Evolutionary conservation across 2,888 invertebrate species (phyloP), one percentile per base, ranked within the genome.

Genomic region (Diaphora mendica): DNA sequence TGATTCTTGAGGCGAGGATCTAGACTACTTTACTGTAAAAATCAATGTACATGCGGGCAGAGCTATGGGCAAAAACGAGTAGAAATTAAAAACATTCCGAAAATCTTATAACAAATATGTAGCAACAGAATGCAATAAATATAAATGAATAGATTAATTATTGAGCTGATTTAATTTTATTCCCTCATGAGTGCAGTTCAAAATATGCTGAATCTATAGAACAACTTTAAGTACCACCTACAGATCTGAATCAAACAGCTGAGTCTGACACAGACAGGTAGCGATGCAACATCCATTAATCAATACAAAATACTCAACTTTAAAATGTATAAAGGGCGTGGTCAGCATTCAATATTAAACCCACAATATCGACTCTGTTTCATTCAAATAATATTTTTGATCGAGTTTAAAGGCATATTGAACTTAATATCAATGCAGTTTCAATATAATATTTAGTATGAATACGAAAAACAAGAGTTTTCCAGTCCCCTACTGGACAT

Each of bases 401-500:
- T 72, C 44, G 67, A 35, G n/a, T 74, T 64, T 48, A 64, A 67
- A 66, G 64, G 64, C 67, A 72, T 72, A 39, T 70, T 66, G 39
- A 44, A 65, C 7, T 69, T 74, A 78, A 75, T 72, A 76, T 78
- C 64, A 75, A 64, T 30, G 65, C 70, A 77, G 69, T 33, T 75
- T 72, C 70, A 74, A 68, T 72, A 75, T 76, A 79, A 66, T 65
- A 64, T 73, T 75, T 68, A 51, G 65, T 39, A 74, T 75, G 59
- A 77, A 79, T 71, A 70, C 73, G 77, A 77, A 84, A 84, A 80
- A 75, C 76, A 78, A 79, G 74, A 78, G 72, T 77, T 85, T 87
- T 87, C 77, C 83, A 79, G 83, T 80, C 78, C 77, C n/a, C 75
- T 78, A 80, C 82, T 86, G 86, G 84, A 82, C 85, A 86, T 86